Percentiles rank a stretch among this genome's conserved stretches.
phyloP scores from a whole-genome alignment of 2,888 invertebrate genomes.

The Pollenia angustigena region DNA sequence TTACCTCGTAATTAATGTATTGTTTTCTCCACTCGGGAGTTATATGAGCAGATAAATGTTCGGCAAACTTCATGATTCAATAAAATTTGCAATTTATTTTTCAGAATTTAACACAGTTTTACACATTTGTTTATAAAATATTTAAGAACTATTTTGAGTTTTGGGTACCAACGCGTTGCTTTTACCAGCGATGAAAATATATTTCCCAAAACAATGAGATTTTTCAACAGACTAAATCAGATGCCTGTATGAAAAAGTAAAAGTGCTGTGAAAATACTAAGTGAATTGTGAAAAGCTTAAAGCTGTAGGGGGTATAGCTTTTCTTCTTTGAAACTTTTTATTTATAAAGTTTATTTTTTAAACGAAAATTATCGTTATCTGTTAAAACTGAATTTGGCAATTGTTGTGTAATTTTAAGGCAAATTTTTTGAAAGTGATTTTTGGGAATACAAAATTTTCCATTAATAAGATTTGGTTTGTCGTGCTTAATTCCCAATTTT shows the following conservation, averaged over 20 bases:
- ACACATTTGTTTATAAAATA: constrained; percentile 60
- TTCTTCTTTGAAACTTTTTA: constrained; percentile 19
- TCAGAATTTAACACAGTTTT: constrained; percentile 33
- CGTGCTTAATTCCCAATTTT: too few species aligned
- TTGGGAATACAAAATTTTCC: too few species aligned
- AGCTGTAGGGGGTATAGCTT: constrained; percentile 16
- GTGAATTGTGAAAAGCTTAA: constrained; percentile 36
- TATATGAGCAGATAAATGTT: constrained; percentile 94
- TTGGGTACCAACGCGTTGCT: constrained; percentile 54
- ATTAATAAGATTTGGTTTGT: too few species aligned
- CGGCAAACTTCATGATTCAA: constrained; percentile 92
- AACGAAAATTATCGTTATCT: not conserved
- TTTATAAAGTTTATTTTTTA: constrained; percentile 9
- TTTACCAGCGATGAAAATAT: constrained; percentile 41
- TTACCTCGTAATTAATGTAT: constrained; percentile 90
- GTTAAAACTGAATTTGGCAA: not conserved
- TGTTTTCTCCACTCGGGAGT: constrained; percentile 97
- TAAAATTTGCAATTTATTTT: constrained; percentile 19
- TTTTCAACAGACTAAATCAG: constrained; percentile 58
- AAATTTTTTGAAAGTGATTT: too few species aligned
- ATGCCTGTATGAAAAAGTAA: constrained; percentile 38
- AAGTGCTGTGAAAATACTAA: constrained; percentile 41
- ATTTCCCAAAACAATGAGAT: constrained; percentile 71
- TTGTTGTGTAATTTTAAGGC: too few species aligned
- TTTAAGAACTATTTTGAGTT: constrained; percentile 1